Base-by-base conservation (phyloP, 1,140 invertebrate genomes). In the Pogonomyrmex californicus region DNA sequence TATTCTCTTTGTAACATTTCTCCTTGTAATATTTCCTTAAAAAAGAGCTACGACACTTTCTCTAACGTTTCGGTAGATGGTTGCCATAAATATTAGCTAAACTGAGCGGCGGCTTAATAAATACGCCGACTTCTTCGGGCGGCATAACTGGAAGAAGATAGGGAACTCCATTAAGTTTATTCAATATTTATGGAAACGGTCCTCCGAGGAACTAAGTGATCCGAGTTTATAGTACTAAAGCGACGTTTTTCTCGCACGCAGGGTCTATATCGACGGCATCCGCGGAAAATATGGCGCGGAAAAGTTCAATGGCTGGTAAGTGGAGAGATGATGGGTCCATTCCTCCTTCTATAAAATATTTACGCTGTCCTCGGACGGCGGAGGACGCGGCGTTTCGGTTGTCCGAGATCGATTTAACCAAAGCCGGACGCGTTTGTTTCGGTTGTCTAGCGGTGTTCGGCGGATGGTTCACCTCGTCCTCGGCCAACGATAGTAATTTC, bases 401-500 rank as follows among this genome's bases (percentile, higher is more conserved):
- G 7, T 2, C 9, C 36, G 5, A 75, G 17, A 63, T 60, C 23
- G 38, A 44, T 44, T 41, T 77, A 63, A 77, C 23, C 14, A 41
- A 63, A 63, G 1, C 30, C 14, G 30, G 12, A 65, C 33, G 10
- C 23, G 41, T 73, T 33, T n/a, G 17, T 41, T 3, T 33, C 7
- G 9, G 0, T 0, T 33, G 7, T 66, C 44, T 38, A 90, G 90
- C 62, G 6, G 62, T 87, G 56, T 85, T 87, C 2, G 96, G 96
- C 79, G 98, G 97, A 96, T 98, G 96, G 96, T 97, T 97, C 88
- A 96, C 96, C 87, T 97, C 97, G 1, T 97, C 97, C 0, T 97
- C 97, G 33, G 97, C 97, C 44, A 97, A 97, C 33, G 98, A 98
- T 92, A 97, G 97, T 92, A 98, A 98, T 95, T 98, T 98, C 95